Percentiles rank a stretch among this genome's conserved stretches.
Conservation (phyloP, 2,113 vertebrate species). For the Petrocephalus zakoni region DNA sequence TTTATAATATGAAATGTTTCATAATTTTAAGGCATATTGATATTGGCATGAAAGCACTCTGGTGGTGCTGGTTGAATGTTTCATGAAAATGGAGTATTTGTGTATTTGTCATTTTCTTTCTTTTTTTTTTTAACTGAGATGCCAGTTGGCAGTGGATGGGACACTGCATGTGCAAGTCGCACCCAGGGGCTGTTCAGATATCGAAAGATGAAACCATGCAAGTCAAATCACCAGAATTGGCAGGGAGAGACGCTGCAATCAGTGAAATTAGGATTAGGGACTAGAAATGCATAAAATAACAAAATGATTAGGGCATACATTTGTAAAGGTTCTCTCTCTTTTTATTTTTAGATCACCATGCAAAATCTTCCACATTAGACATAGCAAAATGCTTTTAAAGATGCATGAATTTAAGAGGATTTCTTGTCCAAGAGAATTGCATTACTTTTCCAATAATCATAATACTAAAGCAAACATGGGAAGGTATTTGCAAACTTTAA, state of each 20-base stretch:
- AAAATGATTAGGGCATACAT: conserved; percentile 11
- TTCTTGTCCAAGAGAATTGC: neutral
- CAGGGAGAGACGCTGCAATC: neutral
- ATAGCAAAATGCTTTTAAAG: neutral
- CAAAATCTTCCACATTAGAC: neutral
- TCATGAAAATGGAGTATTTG: neutral
- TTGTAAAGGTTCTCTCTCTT: conserved; percentile 1
- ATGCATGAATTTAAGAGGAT: conserved; percentile 9
- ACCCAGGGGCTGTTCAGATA: conserved; percentile 3
- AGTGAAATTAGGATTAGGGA: conserved; percentile 1
- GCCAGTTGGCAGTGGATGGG: neutral
- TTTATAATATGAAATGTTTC: neutral
- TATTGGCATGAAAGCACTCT: neutral
- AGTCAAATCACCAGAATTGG: conserved; percentile 3
- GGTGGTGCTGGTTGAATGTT: neutral
- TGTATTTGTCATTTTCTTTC: neutral
- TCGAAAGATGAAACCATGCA: neutral
- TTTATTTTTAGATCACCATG: conserved; percentile 5
- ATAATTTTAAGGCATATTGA: neutral
- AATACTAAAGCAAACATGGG: neutral
- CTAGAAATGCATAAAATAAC: conserved; percentile 11
- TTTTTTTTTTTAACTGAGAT: neutral
- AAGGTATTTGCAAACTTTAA: conserved; percentile 4
- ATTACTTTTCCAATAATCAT: neutral
- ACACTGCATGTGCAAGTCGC: neutral